A percentile compares a stretch with the other conserved stretches of the same genome.
These are phyloP conservation scores for Loris lydekkerianus DNA, from an alignment of 2,797 vertebrate species.

Conservation along the genomic window DNA sequence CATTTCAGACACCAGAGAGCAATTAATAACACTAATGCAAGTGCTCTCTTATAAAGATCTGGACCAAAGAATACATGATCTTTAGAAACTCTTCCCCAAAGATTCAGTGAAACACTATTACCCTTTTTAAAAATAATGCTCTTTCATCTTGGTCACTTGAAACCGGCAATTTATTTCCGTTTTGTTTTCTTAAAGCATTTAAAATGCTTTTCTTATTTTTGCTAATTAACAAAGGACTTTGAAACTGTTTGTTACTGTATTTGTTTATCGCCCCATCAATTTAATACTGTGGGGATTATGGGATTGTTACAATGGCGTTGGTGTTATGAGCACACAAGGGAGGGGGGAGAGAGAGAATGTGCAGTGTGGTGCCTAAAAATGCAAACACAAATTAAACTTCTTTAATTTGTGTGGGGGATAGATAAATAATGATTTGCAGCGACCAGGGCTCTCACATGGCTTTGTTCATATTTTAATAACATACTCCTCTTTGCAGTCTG, in stretches of 20 bases:
- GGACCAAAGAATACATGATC: neutral
- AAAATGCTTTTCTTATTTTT: slow-evolving; percentile 24
- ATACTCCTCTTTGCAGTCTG: slow-evolving; percentile 80
- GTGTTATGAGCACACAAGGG: neutral
- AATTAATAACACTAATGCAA: neutral
- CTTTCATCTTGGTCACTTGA: slow-evolving; percentile 54
- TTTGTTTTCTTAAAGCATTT: slow-evolving; percentile 54
- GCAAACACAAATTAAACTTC: slow-evolving; percentile 83
- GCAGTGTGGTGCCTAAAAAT: slow-evolving; percentile 73
- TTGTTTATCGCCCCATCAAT: slow-evolving; percentile 27
- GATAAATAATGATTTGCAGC: slow-evolving; percentile 87
- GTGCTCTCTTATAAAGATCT: neutral
- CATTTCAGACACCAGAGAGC: neutral
- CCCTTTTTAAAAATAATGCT: slow-evolving; percentile 42
- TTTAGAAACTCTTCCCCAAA: slow-evolving; percentile 33
- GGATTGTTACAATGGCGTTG: neutral
- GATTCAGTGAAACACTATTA: neutral
- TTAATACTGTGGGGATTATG: slow-evolving; percentile 9
- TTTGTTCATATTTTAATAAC: slow-evolving; percentile 88
- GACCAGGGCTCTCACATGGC: slow-evolving; percentile 75
- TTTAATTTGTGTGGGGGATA: slow-evolving; percentile 83
- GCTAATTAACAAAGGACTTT: slow-evolving; percentile 44
- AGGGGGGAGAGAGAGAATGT: neutral
- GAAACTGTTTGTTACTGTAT: slow-evolving; percentile 24
- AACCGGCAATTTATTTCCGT: neutral